Base-by-base conservation (phyloP, 1,140 invertebrate species). In the Triops cancriformis region DNA sequence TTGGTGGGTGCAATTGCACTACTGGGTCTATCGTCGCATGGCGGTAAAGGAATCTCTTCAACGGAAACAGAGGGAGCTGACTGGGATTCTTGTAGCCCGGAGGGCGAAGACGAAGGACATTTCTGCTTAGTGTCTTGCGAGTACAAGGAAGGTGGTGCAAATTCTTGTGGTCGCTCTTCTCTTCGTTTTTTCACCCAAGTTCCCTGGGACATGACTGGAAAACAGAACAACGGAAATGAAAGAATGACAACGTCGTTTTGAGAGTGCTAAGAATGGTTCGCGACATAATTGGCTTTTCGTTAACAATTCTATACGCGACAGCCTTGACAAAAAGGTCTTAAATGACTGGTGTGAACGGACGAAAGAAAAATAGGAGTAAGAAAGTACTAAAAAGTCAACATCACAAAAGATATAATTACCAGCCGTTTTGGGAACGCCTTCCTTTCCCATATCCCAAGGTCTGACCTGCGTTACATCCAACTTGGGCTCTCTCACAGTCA, bases 361-460 rank as follows among this genome's bases (percentile, higher is more conserved):
- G 41, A 75, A 75, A 12, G 14, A 45, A 51, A 76, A 76, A 26
- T 37, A 37, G 31, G 31, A 2, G 18, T 42, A 76, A 76, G 26
- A 4, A 51, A 14, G n/a, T 45, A 37, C 31, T 64, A 45, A 14
- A 51, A 76, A 23, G n/a, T 31, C 9, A 74, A 23, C 7, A 42
- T 41, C 7, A 27, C 23, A 72, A 31, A 74, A 27, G 45, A 14
- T 18, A 12, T 10, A 37, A 23, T 78, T 72, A 77, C 80, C 37
- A 37, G 28, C 26, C 64, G 26, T 43, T 74, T 76, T 77, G 51
- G 77, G 27, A 37, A 83, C 81, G 31, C 82, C 82, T 28, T 78
- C 78, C 76, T 84, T 84, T 45, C 83, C 84, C 43, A 81, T 80
- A 82, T 83, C 84, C 84, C 80, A 84, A 80, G 81, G 82, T 76